Percentiles rank a stretch among this genome's conserved stretches.
Evolutionary conservation across 2,113 vertebrate species (phyloP).

Genomic region (Gallinago undulata): DNA sequence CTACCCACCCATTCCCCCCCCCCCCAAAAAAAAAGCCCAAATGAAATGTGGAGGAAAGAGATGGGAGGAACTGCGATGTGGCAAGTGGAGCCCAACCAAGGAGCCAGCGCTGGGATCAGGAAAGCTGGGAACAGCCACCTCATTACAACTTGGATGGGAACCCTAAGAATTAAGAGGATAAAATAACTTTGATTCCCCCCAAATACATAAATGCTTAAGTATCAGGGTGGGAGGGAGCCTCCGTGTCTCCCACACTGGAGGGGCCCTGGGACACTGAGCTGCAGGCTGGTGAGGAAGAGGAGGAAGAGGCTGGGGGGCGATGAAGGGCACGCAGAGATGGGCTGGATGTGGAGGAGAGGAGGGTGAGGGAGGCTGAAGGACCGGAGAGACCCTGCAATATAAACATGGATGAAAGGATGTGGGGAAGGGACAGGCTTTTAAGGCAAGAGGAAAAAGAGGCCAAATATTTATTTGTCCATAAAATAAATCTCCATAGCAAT

Average conservation of each 20-base stretch:
- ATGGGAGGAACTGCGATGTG: fast-evolving
- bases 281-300: not conserved
- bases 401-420: not conserved
- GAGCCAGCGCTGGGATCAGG: fast-evolving
- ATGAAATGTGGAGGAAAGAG: not conserved
- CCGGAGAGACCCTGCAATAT: not conserved
- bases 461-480: slow-evolving; percentile 43
- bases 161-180: not conserved
- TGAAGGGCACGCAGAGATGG: not conserved
- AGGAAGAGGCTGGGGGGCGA: not conserved
- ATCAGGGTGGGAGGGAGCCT: not conserved
- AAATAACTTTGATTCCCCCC: not conserved
- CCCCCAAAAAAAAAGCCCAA: not conserved
- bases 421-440: not conserved
- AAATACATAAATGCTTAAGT: not conserved
- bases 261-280: not conserved
- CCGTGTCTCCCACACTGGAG: not conserved
- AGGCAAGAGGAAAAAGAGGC: not conserved
- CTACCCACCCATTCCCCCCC: not conserved
- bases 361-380: not conserved
- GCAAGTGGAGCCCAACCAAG: not conserved
- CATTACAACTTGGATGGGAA: not conserved
- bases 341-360: not conserved
- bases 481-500: slow-evolving; percentile 22
- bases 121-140: not conserved